These are phyloP conservation scores for Grapholita molesta DNA, from an alignment of 1,140 invertebrate species.

Conservation along the genomic window DNA sequence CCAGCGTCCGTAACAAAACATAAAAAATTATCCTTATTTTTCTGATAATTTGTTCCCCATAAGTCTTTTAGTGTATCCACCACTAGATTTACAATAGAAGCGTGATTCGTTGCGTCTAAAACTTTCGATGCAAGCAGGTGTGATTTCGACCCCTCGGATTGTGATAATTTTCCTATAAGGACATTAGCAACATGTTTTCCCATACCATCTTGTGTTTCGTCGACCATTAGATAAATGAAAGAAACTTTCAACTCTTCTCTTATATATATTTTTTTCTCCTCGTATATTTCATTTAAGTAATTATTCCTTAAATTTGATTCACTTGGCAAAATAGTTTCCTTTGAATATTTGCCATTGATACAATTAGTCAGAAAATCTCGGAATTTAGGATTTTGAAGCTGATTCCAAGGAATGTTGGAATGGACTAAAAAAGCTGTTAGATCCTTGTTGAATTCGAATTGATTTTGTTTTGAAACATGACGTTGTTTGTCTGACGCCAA, in stretches of 20 bases:
- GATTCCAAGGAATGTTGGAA: neutral
- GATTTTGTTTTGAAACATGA: neutral
- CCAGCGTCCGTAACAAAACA: neutral
- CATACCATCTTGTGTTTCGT: neutral
- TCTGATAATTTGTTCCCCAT: neutral
- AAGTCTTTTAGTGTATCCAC: neutral
- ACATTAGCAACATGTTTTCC: neutral
- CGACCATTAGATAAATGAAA: neutral
- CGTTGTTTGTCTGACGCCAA: neutral
- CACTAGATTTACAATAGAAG: neutral
- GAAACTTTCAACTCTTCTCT: neutral
- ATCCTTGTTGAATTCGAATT: constrained; percentile 1
- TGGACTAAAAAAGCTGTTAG: constrained; percentile 7
- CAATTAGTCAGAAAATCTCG: neutral
- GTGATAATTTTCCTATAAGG: neutral
- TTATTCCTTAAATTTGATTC: neutral
- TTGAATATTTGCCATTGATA: constrained; percentile 1
- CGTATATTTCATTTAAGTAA: neutral
- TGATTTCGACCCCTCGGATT: neutral
- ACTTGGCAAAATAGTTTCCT: neutral
- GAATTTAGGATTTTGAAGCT: neutral
- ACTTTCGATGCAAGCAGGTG: neutral
- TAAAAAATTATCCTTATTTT: neutral
- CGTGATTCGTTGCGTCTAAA: neutral
- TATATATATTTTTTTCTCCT: neutral